Base-by-base conservation (phyloP, 2,888 invertebrate genomes). In the Euplexia lucipara region DNA sequence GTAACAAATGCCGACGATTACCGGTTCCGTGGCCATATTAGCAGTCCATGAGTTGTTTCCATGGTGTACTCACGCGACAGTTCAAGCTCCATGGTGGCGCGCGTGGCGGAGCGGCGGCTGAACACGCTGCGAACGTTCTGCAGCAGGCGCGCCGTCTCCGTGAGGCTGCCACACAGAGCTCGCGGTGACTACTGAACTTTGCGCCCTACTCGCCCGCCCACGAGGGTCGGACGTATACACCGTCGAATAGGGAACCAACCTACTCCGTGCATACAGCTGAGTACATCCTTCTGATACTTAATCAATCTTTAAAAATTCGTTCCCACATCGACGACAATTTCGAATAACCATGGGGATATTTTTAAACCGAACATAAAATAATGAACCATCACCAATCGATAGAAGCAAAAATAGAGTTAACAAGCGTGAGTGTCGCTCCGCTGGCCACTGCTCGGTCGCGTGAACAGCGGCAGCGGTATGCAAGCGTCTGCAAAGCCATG, bases 71-170 rank as follows among this genome's bases (percentile, higher is more conserved):
- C 97, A 98, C 98, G 98, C 91, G 98, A 97, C 92, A 99, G 96
- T 95, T 99, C 98, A 92, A 99, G 97, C 94, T 98, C 98, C 95
- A 97, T 96, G 95, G 97, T 97, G 93, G 97, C 97, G 94, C 98
- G 96, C 87, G 98, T 96, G 94, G 97, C 96, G 78, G 98, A 97
- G 91, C 97, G 96, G 83, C 98, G 97, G 85, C 96, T 95, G 96
- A 99, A 99, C 92, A 98, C 98, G 96, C 97, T 98, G 96, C 98
- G 98, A 84, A 98, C 98, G 96, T 98, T 98, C 96, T 98, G 98
- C 96, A 99, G 97, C 92, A 99, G 97, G 88, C 99, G 97, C 93
- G 99, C 99, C 90, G 99, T 99, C 97, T 99, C 99, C 96, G 98
- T 98, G 95, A 99, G 97, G 97, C 98, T 99, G 97, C 92, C 91